phyloP scores from a whole-genome alignment of 2,113 vertebrate species.

The Rallus limicola region DNA sequence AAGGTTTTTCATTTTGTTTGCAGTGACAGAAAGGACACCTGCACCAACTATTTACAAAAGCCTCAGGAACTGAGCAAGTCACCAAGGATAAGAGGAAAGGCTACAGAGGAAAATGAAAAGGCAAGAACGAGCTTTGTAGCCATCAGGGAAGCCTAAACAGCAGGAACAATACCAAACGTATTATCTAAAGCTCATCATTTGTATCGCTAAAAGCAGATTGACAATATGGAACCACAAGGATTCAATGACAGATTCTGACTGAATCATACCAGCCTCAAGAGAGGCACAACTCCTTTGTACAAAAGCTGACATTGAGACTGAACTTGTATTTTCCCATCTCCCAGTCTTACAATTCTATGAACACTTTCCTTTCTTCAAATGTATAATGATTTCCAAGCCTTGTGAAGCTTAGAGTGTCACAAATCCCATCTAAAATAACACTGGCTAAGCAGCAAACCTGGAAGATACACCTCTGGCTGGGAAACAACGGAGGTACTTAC shows the following conservation, averaged over 20 bases:
- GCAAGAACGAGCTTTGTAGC: background rate
- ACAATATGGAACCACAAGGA: background rate
- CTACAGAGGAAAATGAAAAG: background rate
- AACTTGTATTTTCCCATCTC: background rate
- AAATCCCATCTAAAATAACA: background rate
- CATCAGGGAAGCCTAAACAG: background rate
- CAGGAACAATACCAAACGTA: background rate
- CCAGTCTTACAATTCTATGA: background rate
- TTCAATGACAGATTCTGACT: background rate
- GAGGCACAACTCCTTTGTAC: background rate
- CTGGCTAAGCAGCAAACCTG: background rate
- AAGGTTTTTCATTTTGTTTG: background rate
- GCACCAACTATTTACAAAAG: background rate
- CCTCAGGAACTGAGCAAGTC: background rate
- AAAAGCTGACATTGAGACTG: background rate
- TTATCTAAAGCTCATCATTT: background rate
- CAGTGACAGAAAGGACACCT: background rate
- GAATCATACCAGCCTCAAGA: background rate
- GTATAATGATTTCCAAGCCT: background rate
- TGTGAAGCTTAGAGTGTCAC: background rate
- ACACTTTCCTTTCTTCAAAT: background rate
- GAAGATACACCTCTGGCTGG: background rate
- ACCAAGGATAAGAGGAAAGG: background rate
- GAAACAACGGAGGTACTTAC: background rate
- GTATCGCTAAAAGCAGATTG: background rate